Evolutionary conservation across 1,140 invertebrate genomes (phyloP), one percentile per base, ranked within the genome.

Genomic region (Trachymyrmex septentrionalis): DNA sequence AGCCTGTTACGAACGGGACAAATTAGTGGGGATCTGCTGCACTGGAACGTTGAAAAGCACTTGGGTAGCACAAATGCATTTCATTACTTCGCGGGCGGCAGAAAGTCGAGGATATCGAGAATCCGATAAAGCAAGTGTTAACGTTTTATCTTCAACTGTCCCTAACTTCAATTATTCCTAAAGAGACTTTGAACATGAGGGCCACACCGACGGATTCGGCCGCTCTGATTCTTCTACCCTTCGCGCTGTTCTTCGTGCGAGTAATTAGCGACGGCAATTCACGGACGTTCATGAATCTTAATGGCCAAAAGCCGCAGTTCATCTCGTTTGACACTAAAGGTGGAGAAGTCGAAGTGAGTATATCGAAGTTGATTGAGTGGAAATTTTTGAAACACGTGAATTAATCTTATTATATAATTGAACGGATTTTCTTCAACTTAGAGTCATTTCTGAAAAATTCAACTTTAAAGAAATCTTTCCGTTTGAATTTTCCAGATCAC

Each of bases 311-410:
- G 30, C 48, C 92, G 19, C 78, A 91, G 53, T 88, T 94, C 38
- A 78, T 94, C 48, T 90, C 93, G 0, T 94, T 94, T 48, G 71
- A 94, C 61, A 67, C 88, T 0, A 82, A 91, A 0, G 86, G 89
- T 1, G 92, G 91, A 44, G 88, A 92, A 14, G 77, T 94, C 59
- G 87, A 91, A 14, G 94, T 94, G 72, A 94, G 92, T 91, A 91
- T 90, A 14, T 27, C 16, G 12, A 24, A 67, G 2, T 9, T 38
- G 6, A 75, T n/a, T 34, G 2, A 24, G 21, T 38, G 16, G 1
- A 78, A 50, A 34, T 57, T 38, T 55, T 0, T 50, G 0, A 3
- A 10, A 55, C 27, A 34, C 4, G n/a, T 9, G 12, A 12, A 75
- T 75, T 34, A 57, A 44, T 44, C 10, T n/a, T 48, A 14, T 14